Conservation (phyloP, 2,888 invertebrate genomes). For the Argynnis bischoffii region DNA sequence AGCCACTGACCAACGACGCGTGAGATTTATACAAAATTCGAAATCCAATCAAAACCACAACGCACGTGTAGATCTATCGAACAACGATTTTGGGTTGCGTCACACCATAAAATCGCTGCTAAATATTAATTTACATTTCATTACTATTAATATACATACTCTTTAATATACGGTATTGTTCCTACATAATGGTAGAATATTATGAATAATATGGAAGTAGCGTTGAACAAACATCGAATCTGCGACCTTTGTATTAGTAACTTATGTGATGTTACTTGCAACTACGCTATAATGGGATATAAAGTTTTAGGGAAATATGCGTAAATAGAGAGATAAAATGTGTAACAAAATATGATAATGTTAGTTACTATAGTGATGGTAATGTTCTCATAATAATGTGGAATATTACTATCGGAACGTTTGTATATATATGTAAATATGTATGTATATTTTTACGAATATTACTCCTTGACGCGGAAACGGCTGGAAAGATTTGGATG, state of each 20-base stretch:
- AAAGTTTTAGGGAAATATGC: too few species aligned
- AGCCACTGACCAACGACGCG: conserved; percentile 38
- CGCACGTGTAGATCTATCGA: conserved; percentile 27
- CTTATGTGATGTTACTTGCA: too few species aligned
- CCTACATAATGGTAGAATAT: neutral
- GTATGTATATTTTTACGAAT: too few species aligned
- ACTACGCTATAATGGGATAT: too few species aligned
- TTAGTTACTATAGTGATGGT: neutral
- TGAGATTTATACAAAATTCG: conserved; percentile 45
- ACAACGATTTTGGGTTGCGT: conserved; percentile 18
- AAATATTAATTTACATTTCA: conserved; percentile 29
- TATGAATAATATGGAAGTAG: neutral
- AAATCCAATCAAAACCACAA: conserved; percentile 43
- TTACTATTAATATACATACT: neutral
- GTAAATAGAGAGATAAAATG: neutral
- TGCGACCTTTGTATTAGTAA: too few species aligned
- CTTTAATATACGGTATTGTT: neutral
- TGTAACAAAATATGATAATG: neutral
- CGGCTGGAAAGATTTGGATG: too few species aligned
- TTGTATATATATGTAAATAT: too few species aligned
- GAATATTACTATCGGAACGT: too few species aligned
- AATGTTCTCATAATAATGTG: too few species aligned
- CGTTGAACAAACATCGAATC: too few species aligned
- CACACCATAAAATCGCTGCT: conserved; percentile 23
- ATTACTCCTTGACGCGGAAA: too few species aligned